Evolutionary conservation across 2,888 invertebrate species (phyloP).

Genomic region (Heliconius hortense): DNA sequence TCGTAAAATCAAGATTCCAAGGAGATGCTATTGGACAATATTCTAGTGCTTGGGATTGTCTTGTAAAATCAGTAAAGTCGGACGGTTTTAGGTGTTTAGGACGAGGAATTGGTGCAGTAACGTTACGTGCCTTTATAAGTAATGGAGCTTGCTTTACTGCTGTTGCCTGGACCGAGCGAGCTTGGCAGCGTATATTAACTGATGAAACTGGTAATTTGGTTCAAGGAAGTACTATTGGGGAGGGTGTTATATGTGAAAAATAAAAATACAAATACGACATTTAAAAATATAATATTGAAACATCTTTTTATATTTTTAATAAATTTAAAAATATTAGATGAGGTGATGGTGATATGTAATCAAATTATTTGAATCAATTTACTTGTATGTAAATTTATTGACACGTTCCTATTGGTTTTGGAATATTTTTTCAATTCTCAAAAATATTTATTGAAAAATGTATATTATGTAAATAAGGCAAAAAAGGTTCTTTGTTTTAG

Average conservation of each 20-base stretch:
- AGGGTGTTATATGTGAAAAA: conserved; percentile 62
- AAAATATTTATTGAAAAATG: neutral
- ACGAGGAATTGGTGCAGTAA: conserved; percentile 88
- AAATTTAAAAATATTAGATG: no score
- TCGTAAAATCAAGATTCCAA: conserved; percentile 94
- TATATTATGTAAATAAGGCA: neutral
- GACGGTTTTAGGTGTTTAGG: conserved; percentile 89
- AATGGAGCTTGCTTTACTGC: conserved; percentile 96
- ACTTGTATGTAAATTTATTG: no score
- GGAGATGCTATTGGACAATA: conserved; percentile 86
- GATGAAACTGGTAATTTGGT: conserved; percentile 48
- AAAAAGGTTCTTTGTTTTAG: neutral
- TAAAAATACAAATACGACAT: conserved; percentile 63
- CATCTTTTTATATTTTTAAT: no score
- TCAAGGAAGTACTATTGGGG: conserved; percentile 53
- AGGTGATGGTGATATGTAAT: no score
- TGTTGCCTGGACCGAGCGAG: conserved; percentile 89
- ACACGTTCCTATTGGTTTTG: neutral
- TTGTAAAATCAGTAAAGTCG: conserved; percentile 83
- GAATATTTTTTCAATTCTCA: neutral
- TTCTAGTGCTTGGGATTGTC: conserved; percentile 87
- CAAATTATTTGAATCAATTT: no score
- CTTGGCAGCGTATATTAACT: conserved; percentile 66
- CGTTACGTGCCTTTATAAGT: conserved; percentile 94
- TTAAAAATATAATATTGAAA: conserved; percentile 40